Conservation (phyloP, 2,888 invertebrate genomes). For the Rotaria socialis region DNA sequence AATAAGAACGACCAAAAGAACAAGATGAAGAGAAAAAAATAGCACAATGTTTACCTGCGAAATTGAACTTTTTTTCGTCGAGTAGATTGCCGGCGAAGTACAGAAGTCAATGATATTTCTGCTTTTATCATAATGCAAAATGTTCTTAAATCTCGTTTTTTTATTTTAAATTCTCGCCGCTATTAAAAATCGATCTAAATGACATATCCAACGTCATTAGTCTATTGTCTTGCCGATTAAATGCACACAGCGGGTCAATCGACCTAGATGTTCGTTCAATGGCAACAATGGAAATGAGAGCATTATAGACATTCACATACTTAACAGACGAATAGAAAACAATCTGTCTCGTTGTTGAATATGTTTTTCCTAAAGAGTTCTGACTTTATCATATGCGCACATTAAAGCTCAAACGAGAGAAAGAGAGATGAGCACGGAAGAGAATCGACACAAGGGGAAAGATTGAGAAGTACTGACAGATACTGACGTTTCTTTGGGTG, state of each 20-base stretch:
- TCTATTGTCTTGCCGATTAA: neutral
- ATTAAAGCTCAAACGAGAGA: neutral
- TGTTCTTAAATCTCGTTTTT: no score
- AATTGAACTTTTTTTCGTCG: slow-evolving; percentile 1
- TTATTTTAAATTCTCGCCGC: neutral
- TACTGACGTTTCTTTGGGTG: neutral
- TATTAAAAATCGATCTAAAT: neutral
- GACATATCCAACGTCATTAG: neutral
- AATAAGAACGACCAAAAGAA: no score
- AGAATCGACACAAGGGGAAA: neutral
- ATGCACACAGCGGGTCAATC: neutral
- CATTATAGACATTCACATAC: neutral
- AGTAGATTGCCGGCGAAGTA: neutral
- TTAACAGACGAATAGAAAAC: neutral
- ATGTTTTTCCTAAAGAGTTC: neutral
- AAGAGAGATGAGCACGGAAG: slow-evolving; percentile 1
- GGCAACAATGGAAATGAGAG: neutral
- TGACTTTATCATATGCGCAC: neutral
- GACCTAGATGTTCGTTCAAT: neutral
- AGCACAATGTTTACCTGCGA: neutral
- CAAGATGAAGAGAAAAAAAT: no score
- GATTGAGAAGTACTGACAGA: slow-evolving; percentile 7
- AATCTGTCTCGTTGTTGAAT: neutral
- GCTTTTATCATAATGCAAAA: neutral
- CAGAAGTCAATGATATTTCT: neutral